Percentiles rank a stretch among this genome's conserved stretches.
These are phyloP conservation scores for Helarctos malayanus DNA, from an alignment of 2,797 vertebrate species.

Conservation along the genomic window DNA sequence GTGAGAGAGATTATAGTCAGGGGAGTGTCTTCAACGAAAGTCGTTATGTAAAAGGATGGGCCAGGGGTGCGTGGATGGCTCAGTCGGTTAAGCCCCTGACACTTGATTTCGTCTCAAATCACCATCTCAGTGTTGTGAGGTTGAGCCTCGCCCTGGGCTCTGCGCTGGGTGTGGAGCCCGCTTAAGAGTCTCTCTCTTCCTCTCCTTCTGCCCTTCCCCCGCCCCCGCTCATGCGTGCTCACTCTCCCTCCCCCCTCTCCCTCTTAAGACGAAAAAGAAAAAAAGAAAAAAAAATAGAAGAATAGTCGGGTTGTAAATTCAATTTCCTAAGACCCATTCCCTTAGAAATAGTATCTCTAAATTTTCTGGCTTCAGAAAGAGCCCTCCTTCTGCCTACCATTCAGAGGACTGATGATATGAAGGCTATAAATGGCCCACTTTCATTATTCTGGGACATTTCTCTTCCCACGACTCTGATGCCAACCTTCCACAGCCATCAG, in stretches of 20 bases:
- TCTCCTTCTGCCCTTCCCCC: not conserved
- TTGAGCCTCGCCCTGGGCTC: not conserved
- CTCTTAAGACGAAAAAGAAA: not conserved
- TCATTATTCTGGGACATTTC: not conserved
- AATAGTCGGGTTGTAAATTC: not conserved
- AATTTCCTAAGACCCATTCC: not conserved
- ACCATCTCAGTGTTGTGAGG: not conserved
- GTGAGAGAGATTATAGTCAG: not conserved
- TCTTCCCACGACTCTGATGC: not conserved
- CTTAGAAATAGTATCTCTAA: slow-evolving; percentile 45
- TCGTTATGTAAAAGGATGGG: not conserved
- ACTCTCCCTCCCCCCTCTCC: not conserved
- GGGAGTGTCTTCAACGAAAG: not conserved
- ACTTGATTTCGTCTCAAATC: not conserved
- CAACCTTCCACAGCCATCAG: not conserved
- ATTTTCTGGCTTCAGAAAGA: slow-evolving; percentile 15
- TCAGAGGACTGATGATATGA: not conserved
- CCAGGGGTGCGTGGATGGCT: not conserved
- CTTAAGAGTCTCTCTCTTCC: not conserved
- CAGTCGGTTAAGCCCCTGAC: not conserved
- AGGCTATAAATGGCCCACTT: not conserved
- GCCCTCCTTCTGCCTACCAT: not conserved
- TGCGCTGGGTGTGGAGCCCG: not conserved
- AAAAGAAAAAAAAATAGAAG: not conserved
- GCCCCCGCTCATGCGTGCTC: not conserved